Evolutionary conservation across 1,140 invertebrate species (phyloP).

Genomic region (Caligus rogercresseyi): DNA sequence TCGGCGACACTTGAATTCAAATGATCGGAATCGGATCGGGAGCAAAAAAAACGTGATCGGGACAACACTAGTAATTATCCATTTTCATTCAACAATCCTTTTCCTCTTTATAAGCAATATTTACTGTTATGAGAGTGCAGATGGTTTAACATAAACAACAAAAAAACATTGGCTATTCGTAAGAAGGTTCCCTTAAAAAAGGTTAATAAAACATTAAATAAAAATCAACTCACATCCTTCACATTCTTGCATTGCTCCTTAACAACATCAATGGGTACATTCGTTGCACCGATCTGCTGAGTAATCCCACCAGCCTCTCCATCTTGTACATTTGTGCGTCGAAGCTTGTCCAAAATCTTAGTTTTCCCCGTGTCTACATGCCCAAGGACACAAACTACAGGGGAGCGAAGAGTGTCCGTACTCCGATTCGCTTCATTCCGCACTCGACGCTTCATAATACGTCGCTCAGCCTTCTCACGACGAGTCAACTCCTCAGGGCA

Average conservation of each 20-base stretch:
- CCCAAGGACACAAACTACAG: conserved; percentile 95
- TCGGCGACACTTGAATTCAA: too few species aligned
- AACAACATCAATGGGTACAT: conserved; percentile 93
- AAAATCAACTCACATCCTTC: conserved; percentile 50
- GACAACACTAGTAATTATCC: too few species aligned
- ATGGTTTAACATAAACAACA: too few species aligned
- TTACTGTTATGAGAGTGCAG: too few species aligned
- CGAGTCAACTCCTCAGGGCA: conserved; percentile 44
- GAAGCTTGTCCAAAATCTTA: conserved; percentile 91
- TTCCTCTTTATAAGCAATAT: too few species aligned
- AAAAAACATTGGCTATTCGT: too few species aligned
- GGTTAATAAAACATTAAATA: background rate
- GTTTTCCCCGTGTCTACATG: conserved; percentile 99
- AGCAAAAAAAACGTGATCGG: too few species aligned
- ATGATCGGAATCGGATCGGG: too few species aligned
- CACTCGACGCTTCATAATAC: conserved; percentile 61
- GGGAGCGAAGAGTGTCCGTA: conserved; percentile 64
- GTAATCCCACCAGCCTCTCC: conserved; percentile 98
- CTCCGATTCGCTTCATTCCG: conserved; percentile 62
- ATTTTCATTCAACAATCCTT: too few species aligned
- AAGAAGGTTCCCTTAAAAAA: background rate
- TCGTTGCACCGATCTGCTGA: conserved; percentile 98
- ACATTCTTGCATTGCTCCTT: conserved; percentile 84
- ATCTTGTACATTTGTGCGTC: conserved; percentile 89
- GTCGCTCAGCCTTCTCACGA: conserved; percentile 40